Percentiles rank a stretch among this genome's conserved stretches.
These are phyloP conservation scores for Buceros bicornis DNA, from an alignment of 2,797 vertebrate genomes.

Conservation along the genomic window DNA sequence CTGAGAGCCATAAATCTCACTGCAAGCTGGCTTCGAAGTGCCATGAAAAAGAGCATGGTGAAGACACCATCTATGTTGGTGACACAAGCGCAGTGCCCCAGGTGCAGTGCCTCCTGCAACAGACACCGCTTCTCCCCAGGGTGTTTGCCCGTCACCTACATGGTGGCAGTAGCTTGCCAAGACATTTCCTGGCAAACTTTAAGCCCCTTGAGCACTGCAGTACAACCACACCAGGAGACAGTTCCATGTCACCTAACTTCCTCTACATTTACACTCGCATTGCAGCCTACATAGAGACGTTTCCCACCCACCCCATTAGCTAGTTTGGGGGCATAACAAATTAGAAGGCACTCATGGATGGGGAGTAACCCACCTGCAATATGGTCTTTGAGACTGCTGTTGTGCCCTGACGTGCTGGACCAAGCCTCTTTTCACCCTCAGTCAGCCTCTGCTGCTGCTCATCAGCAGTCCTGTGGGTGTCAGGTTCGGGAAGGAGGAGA, in stretches of 20 bases:
- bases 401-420: neutral
- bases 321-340: neutral
- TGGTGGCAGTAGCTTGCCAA: neutral
- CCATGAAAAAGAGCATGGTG: neutral
- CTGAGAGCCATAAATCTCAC: neutral
- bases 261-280: rapidly evolving
- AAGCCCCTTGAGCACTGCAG: neutral
- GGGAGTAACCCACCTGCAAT: neutral
- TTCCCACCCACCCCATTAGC: neutral
- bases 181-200: neutral
- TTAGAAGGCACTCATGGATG: neutral
- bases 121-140: neutral
- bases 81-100: neutral
- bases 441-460: neutral
- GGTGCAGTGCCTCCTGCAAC: neutral
- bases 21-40: neutral
- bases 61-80: rapidly evolving
- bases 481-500: neutral
- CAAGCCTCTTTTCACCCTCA: neutral
- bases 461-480: rapidly evolving
- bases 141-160: rapidly evolving
- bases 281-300: neutral
- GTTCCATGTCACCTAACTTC: neutral
- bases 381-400: neutral
- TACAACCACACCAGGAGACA: neutral